Evolutionary conservation across 1,140 invertebrate genomes (phyloP), one percentile per base, ranked within the genome.

Genomic region (Zophobas morio): DNA sequence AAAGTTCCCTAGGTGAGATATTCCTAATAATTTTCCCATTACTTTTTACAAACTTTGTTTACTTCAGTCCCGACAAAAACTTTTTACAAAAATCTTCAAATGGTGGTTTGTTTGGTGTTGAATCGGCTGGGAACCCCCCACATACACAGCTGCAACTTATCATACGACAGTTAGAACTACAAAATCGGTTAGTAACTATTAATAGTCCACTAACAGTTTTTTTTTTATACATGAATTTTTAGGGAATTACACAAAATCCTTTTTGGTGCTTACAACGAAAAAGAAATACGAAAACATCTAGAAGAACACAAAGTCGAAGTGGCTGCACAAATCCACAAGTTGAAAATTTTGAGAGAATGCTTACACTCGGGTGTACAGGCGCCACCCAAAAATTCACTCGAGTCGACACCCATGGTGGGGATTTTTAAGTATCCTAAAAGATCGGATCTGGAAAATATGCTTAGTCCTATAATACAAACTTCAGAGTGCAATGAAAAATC

Each of bases 151-250:
- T 92, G 37, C 89, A 91, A 78, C 88, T 90, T 80, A 89, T 92
- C 71, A 92, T 92, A 56, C 84, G 83, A 70, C 88, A 91, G 75
- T 84, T 92, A 63, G 91, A 92, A 85, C 85, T 87, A 63, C 90
- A 92, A 84, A 91, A 91, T 80, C 88, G 84, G 90, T 90, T 83
- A 80, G 84, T 84, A 32, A 63, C 34, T 53, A 0, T 20, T 20
- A 20, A 20, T 35, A 32, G 42, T 70, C 70, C 35, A 53, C 46
- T 70, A 75, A 8, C 39, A 54, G 40, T 75, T 42, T 39, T 34
- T 73, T 66, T 57, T 51, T 75, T 70, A 77, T 49, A 0, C 49
- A 20, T 20, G 2, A 51, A 51, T 2, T 75, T 77, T 70, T 66
- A 83, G 84, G 70, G 82, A 85, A 70, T 73, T 86, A 32, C 84